Evolutionary conservation across 2,888 invertebrate species (phyloP).

Genomic region (Dicyrtoma fusca): DNA sequence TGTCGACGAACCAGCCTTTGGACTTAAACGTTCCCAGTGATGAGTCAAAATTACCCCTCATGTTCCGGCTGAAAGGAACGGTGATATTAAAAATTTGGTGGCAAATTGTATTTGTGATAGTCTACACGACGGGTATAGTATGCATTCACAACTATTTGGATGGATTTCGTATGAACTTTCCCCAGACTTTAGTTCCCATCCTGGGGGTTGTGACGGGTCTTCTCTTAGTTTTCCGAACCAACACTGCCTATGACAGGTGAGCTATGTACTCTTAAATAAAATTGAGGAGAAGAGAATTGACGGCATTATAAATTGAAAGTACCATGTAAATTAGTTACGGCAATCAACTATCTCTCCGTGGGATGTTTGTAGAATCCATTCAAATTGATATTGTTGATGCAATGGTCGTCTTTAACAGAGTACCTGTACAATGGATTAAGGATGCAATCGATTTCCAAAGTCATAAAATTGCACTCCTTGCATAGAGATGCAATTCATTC

Average conservation of each 20-base stretch:
- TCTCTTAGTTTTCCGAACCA: constrained; percentile 52
- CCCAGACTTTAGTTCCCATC: constrained; percentile 48
- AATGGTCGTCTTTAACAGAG: no score
- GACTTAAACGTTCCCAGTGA: background rate
- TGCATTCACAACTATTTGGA: constrained; percentile 38
- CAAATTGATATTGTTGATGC: no score
- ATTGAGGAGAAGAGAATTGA: no score
- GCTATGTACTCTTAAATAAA: background rate
- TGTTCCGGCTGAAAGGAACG: constrained; percentile 43
- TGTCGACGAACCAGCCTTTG: background rate
- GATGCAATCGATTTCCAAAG: no score
- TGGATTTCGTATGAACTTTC: constrained; percentile 40
- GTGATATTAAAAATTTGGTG: constrained; percentile 49
- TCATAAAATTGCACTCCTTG: no score
- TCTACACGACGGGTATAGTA: constrained; percentile 38
- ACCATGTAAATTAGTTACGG: no score
- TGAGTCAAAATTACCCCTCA: constrained; percentile 27
- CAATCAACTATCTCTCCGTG: no score
- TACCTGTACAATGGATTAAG: no score
- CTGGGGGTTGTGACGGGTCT: constrained; percentile 52
- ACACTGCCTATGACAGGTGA: constrained; percentile 51
- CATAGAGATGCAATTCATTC: no score
- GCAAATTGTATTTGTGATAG: constrained; percentile 42
- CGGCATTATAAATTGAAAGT: no score
- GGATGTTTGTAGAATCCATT: no score